phyloP scores from a whole-genome alignment of 2,797 vertebrate species.

The Danio tinwini region DNA sequence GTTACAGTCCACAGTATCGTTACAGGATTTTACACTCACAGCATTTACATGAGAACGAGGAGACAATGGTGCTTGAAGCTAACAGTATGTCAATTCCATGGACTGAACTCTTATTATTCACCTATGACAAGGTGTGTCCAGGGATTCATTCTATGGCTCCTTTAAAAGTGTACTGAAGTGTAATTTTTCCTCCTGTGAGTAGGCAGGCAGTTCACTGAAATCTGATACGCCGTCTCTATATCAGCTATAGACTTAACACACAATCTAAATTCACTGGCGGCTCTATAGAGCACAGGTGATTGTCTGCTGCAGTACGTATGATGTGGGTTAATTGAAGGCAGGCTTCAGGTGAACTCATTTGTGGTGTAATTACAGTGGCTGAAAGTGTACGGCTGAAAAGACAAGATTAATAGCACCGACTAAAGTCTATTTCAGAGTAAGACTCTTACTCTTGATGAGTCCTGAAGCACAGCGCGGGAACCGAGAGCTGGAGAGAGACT shows the following conservation, averaged over 20 bases:
- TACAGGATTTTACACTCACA: too few relatives aligned
- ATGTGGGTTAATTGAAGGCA: slow-evolving; percentile 55
- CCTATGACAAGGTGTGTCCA: too few relatives aligned
- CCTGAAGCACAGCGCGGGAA: background rate
- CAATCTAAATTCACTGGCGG: background rate
- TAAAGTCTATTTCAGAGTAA: slow-evolving; percentile 45
- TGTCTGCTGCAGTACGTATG: slow-evolving; percentile 1
- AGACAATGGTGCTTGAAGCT: too few relatives aligned
- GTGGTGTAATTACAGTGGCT: slow-evolving; percentile 53
- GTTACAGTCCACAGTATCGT: too few relatives aligned
- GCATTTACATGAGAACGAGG: too few relatives aligned
- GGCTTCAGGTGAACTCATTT: slow-evolving; percentile 45
- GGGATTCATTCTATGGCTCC: too few relatives aligned
- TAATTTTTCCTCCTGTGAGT: background rate
- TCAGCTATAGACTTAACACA: background rate
- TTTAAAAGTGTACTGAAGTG: background rate
- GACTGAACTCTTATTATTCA: too few relatives aligned
- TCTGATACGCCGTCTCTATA: background rate
- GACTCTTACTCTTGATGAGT: slow-evolving; percentile 35
- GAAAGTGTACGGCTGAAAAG: slow-evolving; percentile 1
- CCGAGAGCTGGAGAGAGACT: slow-evolving; percentile 10
- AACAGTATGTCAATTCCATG: too few relatives aligned
- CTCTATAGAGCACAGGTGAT: slow-evolving; percentile 21
- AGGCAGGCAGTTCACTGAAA: background rate
- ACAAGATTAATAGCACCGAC: slow-evolving; percentile 59